phyloP scores from a whole-genome alignment of 2,888 invertebrate genomes.

The Andrena minutula region DNA sequence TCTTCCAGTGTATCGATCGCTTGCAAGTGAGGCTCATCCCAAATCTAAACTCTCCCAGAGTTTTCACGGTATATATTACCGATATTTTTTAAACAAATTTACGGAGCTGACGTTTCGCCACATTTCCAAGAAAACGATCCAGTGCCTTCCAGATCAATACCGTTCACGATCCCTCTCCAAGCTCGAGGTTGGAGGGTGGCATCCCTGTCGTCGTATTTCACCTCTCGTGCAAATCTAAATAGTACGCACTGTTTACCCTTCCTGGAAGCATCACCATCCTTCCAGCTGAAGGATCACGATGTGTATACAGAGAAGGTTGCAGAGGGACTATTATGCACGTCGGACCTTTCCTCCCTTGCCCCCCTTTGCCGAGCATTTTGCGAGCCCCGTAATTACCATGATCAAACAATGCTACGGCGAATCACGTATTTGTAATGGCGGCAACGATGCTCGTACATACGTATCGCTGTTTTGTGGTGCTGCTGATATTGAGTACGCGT shows the following conservation, averaged over 20 bases:
- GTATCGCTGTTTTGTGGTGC: background rate
- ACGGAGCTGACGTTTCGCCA: too few species aligned
- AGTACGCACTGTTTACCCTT: slow-evolving; percentile 36
- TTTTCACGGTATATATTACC: too few species aligned
- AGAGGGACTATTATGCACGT: slow-evolving; percentile 11
- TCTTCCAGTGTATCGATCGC: background rate
- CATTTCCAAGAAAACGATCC: too few species aligned
- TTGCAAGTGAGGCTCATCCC: too few species aligned
- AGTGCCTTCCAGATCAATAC: too few species aligned
- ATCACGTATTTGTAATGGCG: slow-evolving; percentile 49
- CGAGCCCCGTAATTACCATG: slow-evolving; percentile 79
- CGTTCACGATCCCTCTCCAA: too few species aligned
- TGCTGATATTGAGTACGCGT: slow-evolving; percentile 14
- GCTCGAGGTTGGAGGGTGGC: background rate
- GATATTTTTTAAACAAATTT: too few species aligned
- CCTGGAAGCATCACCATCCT: slow-evolving; percentile 22
- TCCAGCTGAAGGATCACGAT: slow-evolving; percentile 15
- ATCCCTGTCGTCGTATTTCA: slow-evolving; percentile 57
- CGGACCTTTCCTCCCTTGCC: slow-evolving; percentile 55
- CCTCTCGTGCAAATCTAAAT: slow-evolving; percentile 34
- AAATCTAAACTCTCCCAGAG: too few species aligned
- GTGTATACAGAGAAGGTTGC: slow-evolving; percentile 1
- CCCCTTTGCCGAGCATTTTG: slow-evolving; percentile 62
- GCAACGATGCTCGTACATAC: slow-evolving; percentile 12
- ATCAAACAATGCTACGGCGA: slow-evolving; percentile 79